These are phyloP conservation scores for Neosilurus hyrtlii DNA, from an alignment of 2,797 vertebrate species.

Conservation along the genomic window DNA sequence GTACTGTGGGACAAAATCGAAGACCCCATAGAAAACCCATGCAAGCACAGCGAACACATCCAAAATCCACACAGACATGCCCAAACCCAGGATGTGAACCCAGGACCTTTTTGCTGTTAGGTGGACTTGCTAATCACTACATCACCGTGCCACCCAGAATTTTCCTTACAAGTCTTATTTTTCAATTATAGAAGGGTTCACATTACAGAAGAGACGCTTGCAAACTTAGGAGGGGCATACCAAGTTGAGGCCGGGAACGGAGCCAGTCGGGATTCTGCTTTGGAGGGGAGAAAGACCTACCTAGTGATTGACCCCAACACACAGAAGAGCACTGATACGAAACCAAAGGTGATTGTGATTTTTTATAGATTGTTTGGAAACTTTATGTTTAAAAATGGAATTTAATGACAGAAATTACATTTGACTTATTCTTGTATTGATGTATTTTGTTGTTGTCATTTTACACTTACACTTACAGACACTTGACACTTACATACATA, in stretches of 20 bases:
- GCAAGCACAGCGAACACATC: no score
- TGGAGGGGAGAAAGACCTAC: slow-evolving; percentile 68
- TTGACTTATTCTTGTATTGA: slow-evolving; percentile 57
- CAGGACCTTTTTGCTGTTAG: no score
- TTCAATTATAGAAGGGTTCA: slow-evolving; percentile 69
- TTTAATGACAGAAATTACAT: not conserved
- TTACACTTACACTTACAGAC: no score
- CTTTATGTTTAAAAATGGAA: not conserved
- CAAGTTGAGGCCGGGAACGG: slow-evolving; percentile 69
- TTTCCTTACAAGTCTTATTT: not conserved
- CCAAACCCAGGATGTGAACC: no score
- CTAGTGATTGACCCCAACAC: slow-evolving; percentile 73
- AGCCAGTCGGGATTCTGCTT: slow-evolving; percentile 64
- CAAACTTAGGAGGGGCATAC: slow-evolving; percentile 65
- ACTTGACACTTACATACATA: no score
- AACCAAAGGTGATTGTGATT: slow-evolving; percentile 43
- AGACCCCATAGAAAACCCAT: no score
- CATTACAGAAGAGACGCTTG: slow-evolving; percentile 74
- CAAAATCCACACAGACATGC: no score
- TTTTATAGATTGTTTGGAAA: slow-evolving; percentile 4
- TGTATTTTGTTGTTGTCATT: not conserved
- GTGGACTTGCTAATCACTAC: no score
- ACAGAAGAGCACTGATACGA: not conserved
- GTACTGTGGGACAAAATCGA: no score
- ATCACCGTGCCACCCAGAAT: no score